Conservation (phyloP, 2,797 vertebrate species). For the Oreochromis grahami region DNA sequence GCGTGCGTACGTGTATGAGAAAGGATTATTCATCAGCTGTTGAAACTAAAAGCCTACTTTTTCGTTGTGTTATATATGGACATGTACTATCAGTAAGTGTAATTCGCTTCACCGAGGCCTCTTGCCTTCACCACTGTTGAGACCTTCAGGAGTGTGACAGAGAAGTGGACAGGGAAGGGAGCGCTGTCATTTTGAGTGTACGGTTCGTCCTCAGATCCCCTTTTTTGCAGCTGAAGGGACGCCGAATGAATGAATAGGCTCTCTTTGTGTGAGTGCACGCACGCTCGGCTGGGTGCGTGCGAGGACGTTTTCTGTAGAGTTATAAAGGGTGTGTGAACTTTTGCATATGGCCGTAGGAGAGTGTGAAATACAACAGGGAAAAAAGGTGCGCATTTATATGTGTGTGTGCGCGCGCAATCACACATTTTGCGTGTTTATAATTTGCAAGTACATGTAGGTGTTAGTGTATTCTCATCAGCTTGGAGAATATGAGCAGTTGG, state of each 20-base stretch:
- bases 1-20: neutral
- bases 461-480: constrained; percentile 13
- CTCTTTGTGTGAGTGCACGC: constrained; percentile 43
- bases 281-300: constrained; percentile 5
- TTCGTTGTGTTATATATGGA: neutral
- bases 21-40: constrained; percentile 31
- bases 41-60: constrained; percentile 9
- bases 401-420: neutral
- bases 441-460: constrained; percentile 22
- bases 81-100: neutral
- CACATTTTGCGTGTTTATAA: constrained; percentile 13
- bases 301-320: constrained; percentile 36
- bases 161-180: constrained; percentile 47
- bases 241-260: constrained; percentile 56
- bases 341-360: constrained; percentile 31
- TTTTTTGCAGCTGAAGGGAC: constrained; percentile 45
- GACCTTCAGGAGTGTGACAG: constrained; percentile 38
- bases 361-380: constrained; percentile 33
- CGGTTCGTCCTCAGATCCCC: constrained; percentile 36
- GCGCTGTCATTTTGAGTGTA: constrained; percentile 58
- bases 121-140: constrained; percentile 1
- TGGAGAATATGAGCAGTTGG: neutral
- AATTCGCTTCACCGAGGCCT: constrained; percentile 7
- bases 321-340: constrained; percentile 28
- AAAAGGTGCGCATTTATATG: neutral